phyloP scores from a whole-genome alignment of 30 jellyfish, hydroid and myxozoan species.

The Morbakka virulenta region DNA sequence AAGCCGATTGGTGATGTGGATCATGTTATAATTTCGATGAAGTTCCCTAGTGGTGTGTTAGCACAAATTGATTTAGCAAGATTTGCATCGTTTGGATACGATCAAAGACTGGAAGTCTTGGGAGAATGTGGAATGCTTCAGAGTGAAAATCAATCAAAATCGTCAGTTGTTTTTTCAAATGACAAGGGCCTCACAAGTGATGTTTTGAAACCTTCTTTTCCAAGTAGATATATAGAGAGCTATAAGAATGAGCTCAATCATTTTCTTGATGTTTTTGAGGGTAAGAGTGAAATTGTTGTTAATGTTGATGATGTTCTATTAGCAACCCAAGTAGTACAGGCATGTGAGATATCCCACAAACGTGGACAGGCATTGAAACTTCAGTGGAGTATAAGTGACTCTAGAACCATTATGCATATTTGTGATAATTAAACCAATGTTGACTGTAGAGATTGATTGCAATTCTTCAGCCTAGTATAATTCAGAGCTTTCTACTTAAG shows the following conservation, averaged over 20 bases:
- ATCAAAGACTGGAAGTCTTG: constrained; percentile 89
- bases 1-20: constrained; percentile 86
- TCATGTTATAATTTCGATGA: constrained; percentile 77
- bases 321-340: constrained; percentile 76
- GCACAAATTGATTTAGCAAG: constrained; percentile 83
- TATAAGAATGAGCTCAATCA: constrained; percentile 74
- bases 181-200: constrained; percentile 55
- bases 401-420: no score
- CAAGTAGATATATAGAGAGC: constrained; percentile 70
- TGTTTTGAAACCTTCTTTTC: constrained; percentile 55
- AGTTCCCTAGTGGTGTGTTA: constrained; percentile 83
- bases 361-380: constrained; percentile 69
- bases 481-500: no score
- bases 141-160: constrained; percentile 54
- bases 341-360: constrained; percentile 88
- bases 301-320: constrained; percentile 45
- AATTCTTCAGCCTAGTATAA: no score
- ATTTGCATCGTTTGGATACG: constrained; percentile 93
- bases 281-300: constrained; percentile 19
- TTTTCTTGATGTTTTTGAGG: constrained; percentile 75
- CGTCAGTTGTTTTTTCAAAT: constrained; percentile 57
- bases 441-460: no score
- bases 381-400: constrained; percentile 26
- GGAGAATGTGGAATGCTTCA: constrained; percentile 94
- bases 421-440: no score